A percentile compares a stretch with the other conserved stretches of the same genome.
Evolutionary conservation across 2,113 vertebrate genomes (phyloP).

Genomic region (Cheilinus undulatus): DNA sequence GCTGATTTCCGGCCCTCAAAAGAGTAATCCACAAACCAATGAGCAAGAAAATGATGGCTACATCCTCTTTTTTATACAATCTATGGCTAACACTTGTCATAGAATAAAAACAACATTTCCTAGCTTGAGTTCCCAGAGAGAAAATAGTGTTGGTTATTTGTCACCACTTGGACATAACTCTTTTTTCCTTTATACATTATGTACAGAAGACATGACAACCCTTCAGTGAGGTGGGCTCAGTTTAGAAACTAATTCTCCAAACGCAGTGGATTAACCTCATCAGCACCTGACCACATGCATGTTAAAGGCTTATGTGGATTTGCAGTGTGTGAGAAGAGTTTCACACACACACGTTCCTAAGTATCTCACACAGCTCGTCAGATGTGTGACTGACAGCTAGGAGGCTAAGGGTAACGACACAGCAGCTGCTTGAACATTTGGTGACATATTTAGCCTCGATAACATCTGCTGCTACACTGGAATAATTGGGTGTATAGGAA

Average conservation of each 20-base stretch:
- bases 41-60: neutral
- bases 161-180: neutral
- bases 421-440: neutral
- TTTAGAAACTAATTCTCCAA: conserved; percentile 36
- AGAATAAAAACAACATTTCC: neutral
- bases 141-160: neutral
- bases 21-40: neutral
- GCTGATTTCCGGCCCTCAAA: neutral
- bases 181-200: conserved; percentile 15
- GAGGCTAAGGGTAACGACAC: conserved; percentile 28
- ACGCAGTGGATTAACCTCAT: conserved; percentile 46
- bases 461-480: conserved; percentile 27
- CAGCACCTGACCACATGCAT: conserved; percentile 24
- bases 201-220: conserved; percentile 1
- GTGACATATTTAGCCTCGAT: conserved; percentile 20
- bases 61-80: neutral
- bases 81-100: neutral
- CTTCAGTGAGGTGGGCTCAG: neutral
- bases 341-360: conserved; percentile 28
- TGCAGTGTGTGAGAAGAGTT: conserved; percentile 29
- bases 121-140: conserved; percentile 2
- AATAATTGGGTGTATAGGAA: neutral
- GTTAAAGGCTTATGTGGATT: conserved; percentile 62
- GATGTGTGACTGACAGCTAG: conserved; percentile 36
- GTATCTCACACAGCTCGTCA: conserved; percentile 18